Base-by-base conservation (phyloP, 2,888 invertebrate genomes). In the Andrena chrysosceles region DNA sequence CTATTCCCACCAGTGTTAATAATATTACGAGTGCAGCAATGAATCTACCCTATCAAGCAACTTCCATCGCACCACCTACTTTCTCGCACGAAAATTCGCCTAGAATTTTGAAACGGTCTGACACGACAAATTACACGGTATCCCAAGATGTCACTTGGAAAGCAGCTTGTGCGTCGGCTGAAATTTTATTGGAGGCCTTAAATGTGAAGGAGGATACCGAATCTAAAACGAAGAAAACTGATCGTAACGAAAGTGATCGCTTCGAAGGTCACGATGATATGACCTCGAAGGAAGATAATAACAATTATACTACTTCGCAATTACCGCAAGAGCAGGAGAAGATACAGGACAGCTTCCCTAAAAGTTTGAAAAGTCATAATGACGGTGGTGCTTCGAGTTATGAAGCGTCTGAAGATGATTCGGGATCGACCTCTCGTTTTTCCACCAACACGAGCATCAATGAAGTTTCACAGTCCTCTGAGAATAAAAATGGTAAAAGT, bases 141-240 rank as follows among this genome's bases (percentile, higher is more conserved):
- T 69, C 70, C 6, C 83, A 84, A 54, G 93, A 93, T 23, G 86
- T 91, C 2, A 89, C 93, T 2, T 93, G 93, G 93, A 92, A 92
- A 59, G 92, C 92, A 4, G 93, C 93, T 0, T 93, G 93, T 35
- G 93, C 93, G 3, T 93, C 93, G 1, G 93, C 93, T 1, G 93
- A 93, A 35, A 90, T 93, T 72, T 72, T 93, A 4, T 83, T 93
- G 6, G 92, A 92, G 62, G 92, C 92, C 0, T 83, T 93, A 20
- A 92, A 91, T 31, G 88, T 92, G 0, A 92, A 90, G 48, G 85
- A 90, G 7, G 62, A 84, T 1, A 16, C n/a, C 1, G 35, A 54
- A 7, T 20, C 49, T 1, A 49, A 52, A 2, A 62, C 49, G 8
- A 66, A 59, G 10, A 77, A 70, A 59, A 66, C 52, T 31, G 68